phyloP scores from a whole-genome alignment of 2,113 vertebrate genomes.

The Heptranchias perlo region DNA sequence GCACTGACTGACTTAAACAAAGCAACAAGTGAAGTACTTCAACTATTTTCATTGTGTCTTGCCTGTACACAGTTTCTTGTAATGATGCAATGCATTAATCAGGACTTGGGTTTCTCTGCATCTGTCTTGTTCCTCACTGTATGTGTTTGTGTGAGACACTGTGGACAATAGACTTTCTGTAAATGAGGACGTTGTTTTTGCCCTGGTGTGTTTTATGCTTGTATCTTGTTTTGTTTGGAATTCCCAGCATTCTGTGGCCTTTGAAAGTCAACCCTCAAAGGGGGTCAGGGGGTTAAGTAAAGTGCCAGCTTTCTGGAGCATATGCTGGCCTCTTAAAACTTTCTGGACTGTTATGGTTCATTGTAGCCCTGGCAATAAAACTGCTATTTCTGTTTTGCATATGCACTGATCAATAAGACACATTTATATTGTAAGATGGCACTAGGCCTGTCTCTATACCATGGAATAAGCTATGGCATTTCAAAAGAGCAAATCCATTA shows the following conservation, averaged over 20 bases:
- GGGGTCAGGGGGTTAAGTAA: background rate
- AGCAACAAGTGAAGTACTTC: background rate
- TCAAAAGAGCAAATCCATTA: background rate
- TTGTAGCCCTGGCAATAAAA: background rate
- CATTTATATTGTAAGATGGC: background rate
- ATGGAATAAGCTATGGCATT: background rate
- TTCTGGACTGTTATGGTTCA: background rate
- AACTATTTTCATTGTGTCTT: background rate
- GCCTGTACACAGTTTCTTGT: background rate
- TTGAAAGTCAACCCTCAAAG: background rate
- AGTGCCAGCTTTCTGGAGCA: background rate
- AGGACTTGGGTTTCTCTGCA: background rate
- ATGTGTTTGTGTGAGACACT: background rate
- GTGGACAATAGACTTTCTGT: background rate
- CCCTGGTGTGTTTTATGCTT: background rate
- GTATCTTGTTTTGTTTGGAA: slow-evolving; percentile 17
- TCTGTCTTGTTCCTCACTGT: background rate
- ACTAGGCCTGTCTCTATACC: background rate
- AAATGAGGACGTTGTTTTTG: background rate
- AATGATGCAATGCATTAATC: background rate
- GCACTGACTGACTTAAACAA: background rate
- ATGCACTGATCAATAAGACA: background rate
- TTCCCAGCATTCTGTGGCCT: background rate
- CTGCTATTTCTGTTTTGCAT: background rate
- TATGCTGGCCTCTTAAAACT: background rate